Percentiles rank a stretch among this genome's conserved stretches.
These are phyloP conservation scores for Propithecus perrieri DNA, from an alignment of 2,797 vertebrate genomes.

Conservation along the genomic window DNA sequence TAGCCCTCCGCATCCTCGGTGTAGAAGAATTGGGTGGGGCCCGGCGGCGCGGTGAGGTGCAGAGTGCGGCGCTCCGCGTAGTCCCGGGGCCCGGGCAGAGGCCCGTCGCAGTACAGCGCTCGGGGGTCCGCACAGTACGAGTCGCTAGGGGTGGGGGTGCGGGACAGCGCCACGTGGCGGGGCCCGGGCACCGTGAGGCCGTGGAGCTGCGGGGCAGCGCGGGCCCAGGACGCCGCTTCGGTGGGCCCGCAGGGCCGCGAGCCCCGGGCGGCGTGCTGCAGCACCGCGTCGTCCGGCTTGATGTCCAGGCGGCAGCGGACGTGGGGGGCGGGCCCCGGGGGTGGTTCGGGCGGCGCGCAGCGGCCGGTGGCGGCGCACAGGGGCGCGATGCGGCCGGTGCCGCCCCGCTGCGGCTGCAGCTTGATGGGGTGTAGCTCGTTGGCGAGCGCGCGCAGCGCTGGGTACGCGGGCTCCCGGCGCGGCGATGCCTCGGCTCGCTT, in stretches of 20 bases:
- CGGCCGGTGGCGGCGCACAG: constrained; percentile 92
- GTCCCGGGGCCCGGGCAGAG: constrained; percentile 87
- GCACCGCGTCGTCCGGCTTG: constrained; percentile 93
- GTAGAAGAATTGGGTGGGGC: constrained; percentile 95
- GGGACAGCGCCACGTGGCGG: constrained; percentile 87
- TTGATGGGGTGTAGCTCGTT: constrained; percentile 98
- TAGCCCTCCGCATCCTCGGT: constrained; percentile 90
- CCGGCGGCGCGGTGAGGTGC: constrained; percentile 89
- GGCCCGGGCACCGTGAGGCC: constrained; percentile 90
- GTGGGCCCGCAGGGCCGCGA: constrained; percentile 82
- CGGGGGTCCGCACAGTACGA: constrained; percentile 93
- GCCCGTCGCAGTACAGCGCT: constrained; percentile 87
- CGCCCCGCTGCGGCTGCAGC: constrained; percentile 93
- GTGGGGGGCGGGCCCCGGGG: constrained; percentile 89
- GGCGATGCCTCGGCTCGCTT: constrained; percentile 86
- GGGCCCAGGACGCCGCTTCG: constrained; percentile 87
- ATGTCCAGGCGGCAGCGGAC: constrained; percentile 96
- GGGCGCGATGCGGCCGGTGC: constrained; percentile 92
- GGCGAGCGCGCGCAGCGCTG: constrained; percentile 88
- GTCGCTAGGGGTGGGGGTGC: constrained; percentile 94
- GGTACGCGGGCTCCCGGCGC: constrained; percentile 86
- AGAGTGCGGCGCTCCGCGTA: constrained; percentile 89
- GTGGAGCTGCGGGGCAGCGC: constrained; percentile 86
- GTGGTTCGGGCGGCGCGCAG: constrained; percentile 84
- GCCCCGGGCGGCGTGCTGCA: constrained; percentile 89